Base-by-base conservation (phyloP, 1,140 invertebrate genomes). In the Orchesella cincta region DNA sequence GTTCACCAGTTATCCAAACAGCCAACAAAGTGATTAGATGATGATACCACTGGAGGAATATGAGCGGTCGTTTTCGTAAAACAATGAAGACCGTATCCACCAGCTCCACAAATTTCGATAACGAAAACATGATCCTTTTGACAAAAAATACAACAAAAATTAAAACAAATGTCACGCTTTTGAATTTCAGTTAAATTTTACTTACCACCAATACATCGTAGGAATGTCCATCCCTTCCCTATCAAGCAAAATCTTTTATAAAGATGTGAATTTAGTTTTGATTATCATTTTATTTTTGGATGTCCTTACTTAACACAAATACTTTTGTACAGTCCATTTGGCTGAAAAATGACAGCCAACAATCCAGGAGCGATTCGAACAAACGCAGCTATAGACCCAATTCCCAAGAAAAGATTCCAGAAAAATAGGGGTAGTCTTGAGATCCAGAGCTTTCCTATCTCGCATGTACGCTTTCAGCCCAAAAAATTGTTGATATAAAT, bases 331-430 rank as follows among this genome's bases (percentile, higher is more conserved):
- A 78, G 67, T 26, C 77, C 77, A 71, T 75, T 75, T 8, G 35
- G 36, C 5, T n/a, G 52, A 1, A 52, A 3, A 0, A 78, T 62
- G n/a, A 78, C 64, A 8, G 39, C n/a, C 64, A 95, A 84, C 81
- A 98, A 89, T 87, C 98, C 94, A 5, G 77, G 64, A n/a, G 18
- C 18, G 0, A 52, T 23, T 18, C 77, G 54, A 29, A 26, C 39
- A 1, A 78, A 54, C 0, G 73, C 77, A 14, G 71, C n/a, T 16
- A 78, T 75, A 16, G 73, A 75, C 35, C 75, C 75, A 1, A 78
- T 16, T 2, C 73, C 73, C 14, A 78, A 36, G 1, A 20, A 18
- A 1, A 75, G 20, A 62, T 78, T 78, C 77, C 77, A 78, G 12
- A 71, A 16, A 31, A 62, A 73, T 20, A 78, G 51, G 14, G 73